These are phyloP conservation scores for Cacatua alba DNA, from an alignment of 2,113 vertebrate species.

Conservation along the genomic window DNA sequence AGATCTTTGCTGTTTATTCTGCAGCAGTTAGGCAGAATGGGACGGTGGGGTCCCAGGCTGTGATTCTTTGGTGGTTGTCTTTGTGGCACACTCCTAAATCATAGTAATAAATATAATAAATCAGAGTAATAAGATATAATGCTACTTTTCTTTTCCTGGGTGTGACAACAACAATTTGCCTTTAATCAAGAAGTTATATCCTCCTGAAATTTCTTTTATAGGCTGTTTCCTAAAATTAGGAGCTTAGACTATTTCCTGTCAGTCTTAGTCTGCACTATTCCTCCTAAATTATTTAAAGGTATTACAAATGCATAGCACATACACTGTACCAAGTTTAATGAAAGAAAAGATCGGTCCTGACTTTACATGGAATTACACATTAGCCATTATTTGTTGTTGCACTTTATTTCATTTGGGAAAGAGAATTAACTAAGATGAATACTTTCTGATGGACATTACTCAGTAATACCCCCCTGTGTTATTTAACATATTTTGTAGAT, in stretches of 20 bases:
- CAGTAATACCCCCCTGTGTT: background rate
- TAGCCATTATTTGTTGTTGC: constrained; percentile 18
- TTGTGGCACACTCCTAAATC: background rate
- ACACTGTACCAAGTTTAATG: background rate
- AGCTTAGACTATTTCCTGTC: constrained; percentile 24
- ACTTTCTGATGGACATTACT: background rate
- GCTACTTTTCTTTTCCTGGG: background rate
- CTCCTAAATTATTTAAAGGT: constrained; percentile 51
- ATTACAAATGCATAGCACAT: constrained; percentile 57
- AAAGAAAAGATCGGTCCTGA: background rate
- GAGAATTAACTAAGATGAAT: background rate
- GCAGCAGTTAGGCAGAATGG: background rate
- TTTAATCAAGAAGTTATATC: constrained; percentile 11
- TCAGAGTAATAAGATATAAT: background rate
- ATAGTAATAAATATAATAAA: background rate
- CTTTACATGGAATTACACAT: background rate
- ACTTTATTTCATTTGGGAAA: constrained; percentile 21
- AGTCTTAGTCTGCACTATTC: constrained; percentile 1
- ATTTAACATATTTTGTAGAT: background rate
- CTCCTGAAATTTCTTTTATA: constrained; percentile 11
- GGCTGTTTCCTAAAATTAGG: constrained; percentile 40
- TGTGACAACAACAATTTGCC: background rate
- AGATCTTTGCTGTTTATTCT: background rate
- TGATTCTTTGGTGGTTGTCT: background rate
- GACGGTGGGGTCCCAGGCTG: background rate